A percentile compares a stretch with the other conserved stretches of the same genome.
phyloP scores from a whole-genome alignment of 2,888 invertebrate species.

The Lamellibrachia columna region DNA sequence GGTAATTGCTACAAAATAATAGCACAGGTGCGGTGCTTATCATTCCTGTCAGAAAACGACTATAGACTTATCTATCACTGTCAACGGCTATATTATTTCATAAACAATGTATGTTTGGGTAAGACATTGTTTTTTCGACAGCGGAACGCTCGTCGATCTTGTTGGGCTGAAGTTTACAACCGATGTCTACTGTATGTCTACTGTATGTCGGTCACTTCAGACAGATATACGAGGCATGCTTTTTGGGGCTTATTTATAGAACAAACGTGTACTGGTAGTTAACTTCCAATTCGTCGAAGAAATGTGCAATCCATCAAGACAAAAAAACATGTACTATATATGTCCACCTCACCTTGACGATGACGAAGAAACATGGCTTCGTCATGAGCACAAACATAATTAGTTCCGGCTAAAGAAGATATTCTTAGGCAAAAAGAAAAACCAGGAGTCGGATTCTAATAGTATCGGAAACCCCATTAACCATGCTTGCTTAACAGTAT shows the following conservation, averaged over 20 bases:
- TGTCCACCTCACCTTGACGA: neutral
- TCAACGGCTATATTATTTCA: neutral
- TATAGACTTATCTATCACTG: neutral
- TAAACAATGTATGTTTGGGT: neutral
- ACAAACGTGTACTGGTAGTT: neutral
- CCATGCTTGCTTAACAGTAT: too few species aligned
- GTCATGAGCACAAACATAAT: neutral
- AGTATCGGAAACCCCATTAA: neutral
- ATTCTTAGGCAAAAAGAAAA: neutral
- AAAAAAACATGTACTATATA: too few species aligned
- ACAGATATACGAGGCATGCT: neutral
- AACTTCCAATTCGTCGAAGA: neutral
- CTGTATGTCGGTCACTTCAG: neutral
- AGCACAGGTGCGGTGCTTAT: neutral
- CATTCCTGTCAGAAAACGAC: neutral
- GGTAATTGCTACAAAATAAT: too few species aligned
- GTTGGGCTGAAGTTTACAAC: neutral
- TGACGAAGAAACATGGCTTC: neutral
- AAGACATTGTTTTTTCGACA: neutral
- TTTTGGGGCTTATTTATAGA: neutral
- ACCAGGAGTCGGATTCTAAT: neutral
- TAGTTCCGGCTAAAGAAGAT: neutral
- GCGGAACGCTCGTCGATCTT: neutral
- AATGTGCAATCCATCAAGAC: neutral
- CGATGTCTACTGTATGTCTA: neutral